These are phyloP conservation scores for Halcyon smyrnensis DNA, from an alignment of 2,797 vertebrate species.

Conservation along the genomic window DNA sequence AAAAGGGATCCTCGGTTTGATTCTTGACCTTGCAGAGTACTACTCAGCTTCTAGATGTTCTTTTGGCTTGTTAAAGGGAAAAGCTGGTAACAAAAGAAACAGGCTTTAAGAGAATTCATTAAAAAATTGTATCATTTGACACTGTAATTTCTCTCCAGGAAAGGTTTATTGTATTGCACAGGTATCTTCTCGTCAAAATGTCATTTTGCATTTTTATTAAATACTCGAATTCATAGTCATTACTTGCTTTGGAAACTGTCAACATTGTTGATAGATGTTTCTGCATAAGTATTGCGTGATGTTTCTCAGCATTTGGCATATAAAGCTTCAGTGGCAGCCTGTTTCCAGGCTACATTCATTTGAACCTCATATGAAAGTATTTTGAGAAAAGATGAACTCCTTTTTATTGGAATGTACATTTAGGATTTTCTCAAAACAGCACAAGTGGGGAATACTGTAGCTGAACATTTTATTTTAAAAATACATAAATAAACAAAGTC, in stretches of 20 bases:
- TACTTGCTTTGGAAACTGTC: not conserved
- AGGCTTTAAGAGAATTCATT: not conserved
- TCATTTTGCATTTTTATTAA: not conserved
- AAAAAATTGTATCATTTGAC: not conserved
- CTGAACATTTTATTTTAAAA: not conserved
- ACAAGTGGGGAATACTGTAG: not conserved
- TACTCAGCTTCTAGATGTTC: not conserved
- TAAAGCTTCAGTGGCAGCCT: not conserved
- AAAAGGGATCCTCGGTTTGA: not conserved
- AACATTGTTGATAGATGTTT: not conserved
- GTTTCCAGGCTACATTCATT: not conserved
- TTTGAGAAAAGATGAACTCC: not conserved
- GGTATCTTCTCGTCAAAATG: not conserved
- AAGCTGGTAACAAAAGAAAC: not conserved
- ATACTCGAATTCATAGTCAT: not conserved
- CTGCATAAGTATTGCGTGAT: not conserved
- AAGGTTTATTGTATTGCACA: not conserved
- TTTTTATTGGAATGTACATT: not conserved
- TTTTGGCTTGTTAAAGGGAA: not conserved
- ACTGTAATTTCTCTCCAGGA: not conserved
- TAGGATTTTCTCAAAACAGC: not conserved
- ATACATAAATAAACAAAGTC: not conserved
- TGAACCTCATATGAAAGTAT: not conserved
- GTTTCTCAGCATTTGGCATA: not conserved
- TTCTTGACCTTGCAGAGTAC: not conserved